Evolutionary conservation across 2,113 vertebrate species (phyloP).

Genomic region (Paralichthys olivaceus): DNA sequence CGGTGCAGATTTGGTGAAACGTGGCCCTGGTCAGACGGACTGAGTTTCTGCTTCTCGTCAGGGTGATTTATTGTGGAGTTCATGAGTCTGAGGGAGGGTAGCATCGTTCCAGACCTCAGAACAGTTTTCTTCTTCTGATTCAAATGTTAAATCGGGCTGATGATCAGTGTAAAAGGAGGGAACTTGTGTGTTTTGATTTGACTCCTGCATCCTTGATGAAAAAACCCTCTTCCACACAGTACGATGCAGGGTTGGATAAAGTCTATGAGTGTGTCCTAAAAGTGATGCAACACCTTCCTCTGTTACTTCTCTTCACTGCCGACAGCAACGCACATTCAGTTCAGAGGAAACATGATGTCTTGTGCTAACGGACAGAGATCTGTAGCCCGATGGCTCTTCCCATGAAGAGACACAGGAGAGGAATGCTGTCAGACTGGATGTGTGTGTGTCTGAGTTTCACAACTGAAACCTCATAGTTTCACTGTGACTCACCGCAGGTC

Average conservation of each 20-base stretch:
- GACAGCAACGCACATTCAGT: neutral
- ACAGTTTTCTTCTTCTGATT: neutral
- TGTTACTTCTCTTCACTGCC: neutral
- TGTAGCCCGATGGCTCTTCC: conserved; percentile 7
- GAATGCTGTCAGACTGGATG: neutral
- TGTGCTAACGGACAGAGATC: neutral
- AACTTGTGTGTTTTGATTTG: neutral
- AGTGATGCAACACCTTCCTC: neutral
- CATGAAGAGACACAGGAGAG: conserved; percentile 1
- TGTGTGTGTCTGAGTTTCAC: neutral
- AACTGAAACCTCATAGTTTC: conserved; percentile 2
- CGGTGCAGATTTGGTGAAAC: neutral
- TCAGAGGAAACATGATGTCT: neutral
- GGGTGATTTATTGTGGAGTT: neutral
- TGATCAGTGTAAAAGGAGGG: no score
- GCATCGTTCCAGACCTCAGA: neutral
- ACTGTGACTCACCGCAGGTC: conserved; percentile 42
- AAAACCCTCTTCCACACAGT: neutral
- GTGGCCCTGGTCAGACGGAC: neutral
- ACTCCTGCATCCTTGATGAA: neutral
- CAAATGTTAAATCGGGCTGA: neutral
- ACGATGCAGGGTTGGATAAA: no score
- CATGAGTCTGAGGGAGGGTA: neutral
- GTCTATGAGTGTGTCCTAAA: neutral
- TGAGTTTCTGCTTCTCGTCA: neutral